Percentiles rank a stretch among this genome's conserved stretches.
These are phyloP conservation scores for Lamellibrachia luymesi DNA, from an alignment of 1,140 invertebrate species.

Conservation along the genomic window DNA sequence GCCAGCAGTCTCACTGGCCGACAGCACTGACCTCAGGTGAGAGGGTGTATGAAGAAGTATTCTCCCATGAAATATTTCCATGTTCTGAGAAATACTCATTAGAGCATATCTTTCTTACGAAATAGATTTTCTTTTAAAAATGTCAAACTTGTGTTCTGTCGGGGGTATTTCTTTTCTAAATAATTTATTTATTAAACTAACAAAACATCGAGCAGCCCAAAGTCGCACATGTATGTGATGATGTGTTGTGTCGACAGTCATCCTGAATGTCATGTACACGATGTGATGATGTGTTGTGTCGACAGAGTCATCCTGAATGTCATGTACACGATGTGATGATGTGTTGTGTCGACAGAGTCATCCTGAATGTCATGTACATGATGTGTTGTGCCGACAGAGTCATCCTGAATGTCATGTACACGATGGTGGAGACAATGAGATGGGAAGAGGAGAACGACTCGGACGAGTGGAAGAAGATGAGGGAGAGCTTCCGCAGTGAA, in stretches of 20 bases:
- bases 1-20: conserved; percentile 83
- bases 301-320: background rate
- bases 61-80: background rate
- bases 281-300: conserved; percentile 75
- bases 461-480: conserved; percentile 70
- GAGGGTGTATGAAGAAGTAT: background rate
- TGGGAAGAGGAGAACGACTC: conserved; percentile 64
- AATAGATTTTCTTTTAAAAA: background rate
- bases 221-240: background rate
- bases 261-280: conserved; percentile 89
- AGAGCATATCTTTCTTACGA: too few species aligned
- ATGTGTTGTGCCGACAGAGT: conserved; percentile 61
- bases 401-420: conserved; percentile 89
- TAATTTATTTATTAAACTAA: too few species aligned
- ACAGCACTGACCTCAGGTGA: conserved; percentile 79
- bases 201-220: background rate
- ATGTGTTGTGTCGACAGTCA: conserved; percentile 60
- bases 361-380: background rate
- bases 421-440: conserved; percentile 84
- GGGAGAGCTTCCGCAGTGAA: conserved; percentile 77
- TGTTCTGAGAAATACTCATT: background rate
- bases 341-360: background rate
- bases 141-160: too few species aligned
- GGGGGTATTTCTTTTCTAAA: too few species aligned
- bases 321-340: background rate